phyloP scores from a whole-genome alignment of 2,113 vertebrate species.

The Ageneiosus marmoratus region DNA sequence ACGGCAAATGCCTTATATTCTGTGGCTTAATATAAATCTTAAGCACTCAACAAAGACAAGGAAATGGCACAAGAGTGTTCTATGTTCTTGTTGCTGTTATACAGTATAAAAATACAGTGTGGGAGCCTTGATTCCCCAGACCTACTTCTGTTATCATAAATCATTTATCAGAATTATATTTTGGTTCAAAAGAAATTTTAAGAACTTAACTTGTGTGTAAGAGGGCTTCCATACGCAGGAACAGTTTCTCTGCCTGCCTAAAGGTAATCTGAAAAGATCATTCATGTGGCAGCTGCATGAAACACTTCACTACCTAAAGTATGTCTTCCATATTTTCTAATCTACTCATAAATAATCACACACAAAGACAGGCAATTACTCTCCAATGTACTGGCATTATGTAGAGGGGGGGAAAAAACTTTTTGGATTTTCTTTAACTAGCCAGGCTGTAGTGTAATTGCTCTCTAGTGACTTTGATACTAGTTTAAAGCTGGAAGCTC shows the following conservation, averaged over 20 bases:
- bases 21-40: slow-evolving; percentile 36
- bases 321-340: slow-evolving; percentile 73
- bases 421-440: slow-evolving; percentile 75
- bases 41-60: slow-evolving; percentile 29
- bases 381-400: slow-evolving; percentile 72
- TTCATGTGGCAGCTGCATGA: slow-evolving; percentile 70
- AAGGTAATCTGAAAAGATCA: slow-evolving; percentile 71
- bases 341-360: slow-evolving; percentile 80
- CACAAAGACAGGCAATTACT: slow-evolving; percentile 76
- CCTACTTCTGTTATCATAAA: slow-evolving; percentile 56
- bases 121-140: slow-evolving; percentile 57
- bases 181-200: slow-evolving; percentile 67
- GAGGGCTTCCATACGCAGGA: slow-evolving; percentile 56
- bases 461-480: slow-evolving; percentile 77
- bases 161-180: slow-evolving; percentile 52
- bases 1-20: slow-evolving; percentile 2
- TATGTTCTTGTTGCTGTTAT: slow-evolving; percentile 24
- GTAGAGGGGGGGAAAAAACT: slow-evolving; percentile 58
- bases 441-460: slow-evolving; percentile 76
- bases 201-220: slow-evolving; percentile 60
- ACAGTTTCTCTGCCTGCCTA: slow-evolving; percentile 64
- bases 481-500: slow-evolving; percentile 72
- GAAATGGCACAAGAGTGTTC: slow-evolving; percentile 37
- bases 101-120: slow-evolving; percentile 15
- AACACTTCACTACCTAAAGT: slow-evolving; percentile 67